phyloP scores from a whole-genome alignment of 2,888 invertebrate genomes.

The Fragum fragum region DNA sequence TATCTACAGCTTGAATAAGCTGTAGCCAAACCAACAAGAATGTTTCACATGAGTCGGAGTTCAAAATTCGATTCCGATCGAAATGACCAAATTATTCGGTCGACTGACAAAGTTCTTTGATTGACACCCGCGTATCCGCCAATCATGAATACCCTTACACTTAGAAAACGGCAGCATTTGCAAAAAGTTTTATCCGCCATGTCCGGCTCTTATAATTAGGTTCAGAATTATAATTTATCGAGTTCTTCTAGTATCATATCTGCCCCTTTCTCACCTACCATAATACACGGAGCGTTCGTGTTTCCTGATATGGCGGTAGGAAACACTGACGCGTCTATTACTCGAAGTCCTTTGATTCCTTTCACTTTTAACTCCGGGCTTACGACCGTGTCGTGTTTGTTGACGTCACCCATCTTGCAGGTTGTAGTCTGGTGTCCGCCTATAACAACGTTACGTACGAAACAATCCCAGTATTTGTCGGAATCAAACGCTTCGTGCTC shows the following conservation, averaged over 20 bases:
- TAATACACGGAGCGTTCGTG: constrained; percentile 51
- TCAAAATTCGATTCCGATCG: too few relatives aligned
- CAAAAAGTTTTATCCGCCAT: too few relatives aligned
- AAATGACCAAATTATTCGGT: too few relatives aligned
- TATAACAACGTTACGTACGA: constrained; percentile 33
- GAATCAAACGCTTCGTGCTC: constrained; percentile 26
- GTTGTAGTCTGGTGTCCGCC: constrained; percentile 41
- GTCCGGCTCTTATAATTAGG: too few relatives aligned
- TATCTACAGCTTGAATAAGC: too few relatives aligned
- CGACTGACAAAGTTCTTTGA: too few relatives aligned
- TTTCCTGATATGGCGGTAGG: constrained; percentile 45
- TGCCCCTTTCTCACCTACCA: constrained; percentile 56
- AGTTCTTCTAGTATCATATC: constrained; percentile 37
- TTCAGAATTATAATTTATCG: too few relatives aligned
- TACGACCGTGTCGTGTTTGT: constrained; percentile 37
- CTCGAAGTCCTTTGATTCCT: constrained; percentile 43
- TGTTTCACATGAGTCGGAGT: too few relatives aligned
- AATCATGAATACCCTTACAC: too few relatives aligned
- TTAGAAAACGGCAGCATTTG: too few relatives aligned
- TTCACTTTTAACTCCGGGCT: constrained; percentile 42
- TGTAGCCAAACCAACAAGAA: too few relatives aligned
- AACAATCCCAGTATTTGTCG: constrained; percentile 48
- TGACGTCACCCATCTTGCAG: constrained; percentile 45
- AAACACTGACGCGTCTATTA: constrained; percentile 50
- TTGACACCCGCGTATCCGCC: too few relatives aligned